phyloP scores from a whole-genome alignment of 2,797 vertebrate genomes.

The Amblyopsis hoosieri region DNA sequence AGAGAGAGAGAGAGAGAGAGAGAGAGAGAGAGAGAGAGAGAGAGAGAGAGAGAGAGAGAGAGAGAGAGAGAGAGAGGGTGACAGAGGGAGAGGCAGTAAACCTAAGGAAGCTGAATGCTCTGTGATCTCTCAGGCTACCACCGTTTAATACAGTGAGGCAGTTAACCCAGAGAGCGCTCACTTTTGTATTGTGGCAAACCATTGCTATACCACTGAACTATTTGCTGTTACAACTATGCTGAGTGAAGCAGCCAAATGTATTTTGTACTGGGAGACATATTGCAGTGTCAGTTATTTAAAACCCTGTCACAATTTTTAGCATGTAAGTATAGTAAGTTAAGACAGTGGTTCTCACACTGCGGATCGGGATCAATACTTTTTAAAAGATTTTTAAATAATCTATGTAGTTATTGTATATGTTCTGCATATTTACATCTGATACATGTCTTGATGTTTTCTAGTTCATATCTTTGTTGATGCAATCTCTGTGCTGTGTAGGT shows the following conservation, averaged over 20 bases:
- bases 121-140: slow-evolving; percentile 20
- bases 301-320: too few relatives aligned
- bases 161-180: slow-evolving; percentile 31
- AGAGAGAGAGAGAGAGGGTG: slow-evolving; percentile 27
- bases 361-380: too few relatives aligned
- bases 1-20: too few relatives aligned
- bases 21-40: slow-evolving; percentile 11
- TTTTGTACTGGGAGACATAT: too few relatives aligned
- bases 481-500: slow-evolving; percentile 61
- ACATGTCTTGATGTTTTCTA: background rate
- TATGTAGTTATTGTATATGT: too few relatives aligned
- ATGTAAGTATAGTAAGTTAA: too few relatives aligned
- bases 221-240: slow-evolving; percentile 9
- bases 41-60: slow-evolving; percentile 38
- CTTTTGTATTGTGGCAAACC: slow-evolving; percentile 12
- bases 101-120: slow-evolving; percentile 27
- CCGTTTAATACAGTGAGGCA: slow-evolving; percentile 34
- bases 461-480: background rate
- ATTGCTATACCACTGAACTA: background rate
- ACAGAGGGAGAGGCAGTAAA: slow-evolving; percentile 11
- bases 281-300: too few relatives aligned
- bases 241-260: too few relatives aligned
- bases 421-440: too few relatives aligned
- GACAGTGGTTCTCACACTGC: too few relatives aligned
- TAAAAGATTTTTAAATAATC: too few relatives aligned